phyloP scores from a whole-genome alignment of 2,113 vertebrate genomes.

The human (Homo sapiens) region GRCh38 chr9:22416501-22417000 shows the following conservation, averaged over 20 bases:
- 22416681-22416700: conserved; percentile 61
- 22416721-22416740: conserved; percentile 72
- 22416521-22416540: conserved; percentile 57
- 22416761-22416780: conserved; percentile 66
- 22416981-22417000: neutral
- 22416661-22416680: conserved; percentile 36
- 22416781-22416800: conserved; percentile 77
- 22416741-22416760: conserved; percentile 52
- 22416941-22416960: conserved; percentile 55
- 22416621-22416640: conserved; percentile 60
- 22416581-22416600: conserved; percentile 60
- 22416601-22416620: conserved; percentile 60
- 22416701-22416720: conserved; percentile 71
- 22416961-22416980: conserved; percentile 43
- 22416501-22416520: conserved; percentile 55
- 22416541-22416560: conserved; percentile 58
- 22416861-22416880: conserved; percentile 67
- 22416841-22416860: conserved; percentile 77
- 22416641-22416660: conserved; percentile 48
- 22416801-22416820: conserved; percentile 59
- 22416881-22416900: conserved; percentile 64
- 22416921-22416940: conserved; percentile 19
- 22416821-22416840: conserved; percentile 67
- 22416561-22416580: conserved; percentile 43
- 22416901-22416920: conserved; percentile 16